Evolutionary conservation across 2,113 vertebrate genomes (phyloP), one percentile per base, ranked within the genome.

Genomic region (Nothobranchius furzeri): DNA sequence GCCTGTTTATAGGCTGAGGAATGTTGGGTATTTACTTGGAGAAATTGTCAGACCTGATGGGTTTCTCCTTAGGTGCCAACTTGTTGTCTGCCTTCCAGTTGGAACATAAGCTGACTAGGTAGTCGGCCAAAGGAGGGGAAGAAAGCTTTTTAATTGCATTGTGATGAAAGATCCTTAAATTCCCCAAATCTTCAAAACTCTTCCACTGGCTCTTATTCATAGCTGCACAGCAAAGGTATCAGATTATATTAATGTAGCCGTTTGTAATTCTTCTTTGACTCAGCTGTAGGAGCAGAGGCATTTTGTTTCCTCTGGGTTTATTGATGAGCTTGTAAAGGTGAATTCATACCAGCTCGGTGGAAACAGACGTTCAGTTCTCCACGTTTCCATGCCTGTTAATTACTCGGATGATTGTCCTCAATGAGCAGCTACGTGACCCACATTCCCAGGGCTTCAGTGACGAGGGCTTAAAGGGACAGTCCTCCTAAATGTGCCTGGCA

Each of bases 41-140:
- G 75, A 81, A 83, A 82, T 60, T 70, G 73, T 84, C 47, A 9
- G 70, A 72, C 61, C 54, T 76, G 82, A 83, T 70, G 73, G 70
- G 40, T 55, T 60, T 77, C 67, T 72, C 76, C 51, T 17, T 45
- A 89, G 64, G 83, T 89, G 87, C 87, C 85, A 89, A 87, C 88
- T 87, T 73, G 15, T 68, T 87, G 82, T 85, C 84, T 70, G 69
- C 61, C 57, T 68, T 76, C 30, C 73, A 65, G 70, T 59, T 75
- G 78, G 76, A 84, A 73, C 77, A 78, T 65, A 87, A 76, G 60
- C 65, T 76, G 77, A 60, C 56, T 65, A 64, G 76, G 64, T 76
- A 63, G 72, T 43, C 48, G 36, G 43, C 70, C 43, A 63, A 68
- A 66, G 46, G 35, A 14, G 64, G 36, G 30, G 30, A 52, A 53